A percentile compares a stretch with the other conserved stretches of the same genome.
These are phyloP conservation scores for Peribatodes rhomboidaria DNA, from an alignment of 2,888 invertebrate genomes.

Conservation along the genomic window DNA sequence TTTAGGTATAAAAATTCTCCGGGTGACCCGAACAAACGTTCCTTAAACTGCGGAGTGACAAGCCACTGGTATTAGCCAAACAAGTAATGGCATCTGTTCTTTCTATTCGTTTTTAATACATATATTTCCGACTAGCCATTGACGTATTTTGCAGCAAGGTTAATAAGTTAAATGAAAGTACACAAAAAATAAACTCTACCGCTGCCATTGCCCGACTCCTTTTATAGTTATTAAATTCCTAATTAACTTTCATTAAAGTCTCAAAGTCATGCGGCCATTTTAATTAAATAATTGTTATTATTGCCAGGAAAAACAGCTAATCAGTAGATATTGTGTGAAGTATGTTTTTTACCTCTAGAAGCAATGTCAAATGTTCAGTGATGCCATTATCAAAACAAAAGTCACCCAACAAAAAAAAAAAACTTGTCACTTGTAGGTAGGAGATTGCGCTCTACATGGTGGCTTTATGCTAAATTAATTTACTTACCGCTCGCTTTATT, in stretches of 20 bases:
- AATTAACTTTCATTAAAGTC: conserved; percentile 26
- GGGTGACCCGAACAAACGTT: no score
- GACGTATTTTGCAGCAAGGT: not conserved
- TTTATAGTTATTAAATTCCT: conserved; percentile 26
- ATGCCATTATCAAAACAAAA: conserved; percentile 9
- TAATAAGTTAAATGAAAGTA: conserved; percentile 1
- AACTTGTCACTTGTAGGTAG: not conserved
- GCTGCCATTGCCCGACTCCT: conserved; percentile 12
- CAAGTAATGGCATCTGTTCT: no score
- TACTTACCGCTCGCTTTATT: no score
- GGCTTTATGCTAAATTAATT: not conserved
- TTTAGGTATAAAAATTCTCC: no score
- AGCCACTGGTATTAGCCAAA: no score
- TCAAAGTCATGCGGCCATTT: conserved; percentile 34
- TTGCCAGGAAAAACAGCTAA: conserved; percentile 26
- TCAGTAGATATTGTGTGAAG: conserved; percentile 33
- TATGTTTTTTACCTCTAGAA: not conserved
- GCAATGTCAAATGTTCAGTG: conserved; percentile 32
- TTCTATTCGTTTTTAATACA: no score
- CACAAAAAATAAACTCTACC: conserved; percentile 1
- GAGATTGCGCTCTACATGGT: not conserved
- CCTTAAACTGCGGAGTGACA: no score
- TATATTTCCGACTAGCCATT: not conserved
- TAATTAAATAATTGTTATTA: conserved; percentile 23
- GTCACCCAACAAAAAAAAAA: not conserved